A percentile compares a stretch with the other conserved stretches of the same genome.
Conservation (phyloP, 2,888 invertebrate genomes). For the Drosophila affinis region DNA sequence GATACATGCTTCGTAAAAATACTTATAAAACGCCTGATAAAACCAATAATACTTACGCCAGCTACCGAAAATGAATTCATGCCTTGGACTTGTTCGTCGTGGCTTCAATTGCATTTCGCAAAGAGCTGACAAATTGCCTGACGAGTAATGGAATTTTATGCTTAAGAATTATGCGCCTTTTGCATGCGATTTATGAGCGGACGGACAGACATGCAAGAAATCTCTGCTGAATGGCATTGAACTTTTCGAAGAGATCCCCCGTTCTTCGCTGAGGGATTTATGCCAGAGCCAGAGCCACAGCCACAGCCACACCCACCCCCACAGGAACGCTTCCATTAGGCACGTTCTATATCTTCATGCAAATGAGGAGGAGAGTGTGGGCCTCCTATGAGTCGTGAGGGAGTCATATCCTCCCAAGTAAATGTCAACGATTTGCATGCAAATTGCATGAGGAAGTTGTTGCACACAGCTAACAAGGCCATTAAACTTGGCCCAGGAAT, state of each 20-base stretch:
- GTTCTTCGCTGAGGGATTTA: constrained; percentile 21
- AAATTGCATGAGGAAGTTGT: constrained; percentile 74
- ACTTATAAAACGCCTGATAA: constrained; percentile 24
- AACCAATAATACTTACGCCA: constrained; percentile 42
- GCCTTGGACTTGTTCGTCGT: constrained; percentile 39
- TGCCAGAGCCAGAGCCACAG: constrained; percentile 17
- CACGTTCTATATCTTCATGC: constrained; percentile 20
- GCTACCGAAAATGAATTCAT: constrained; percentile 74
- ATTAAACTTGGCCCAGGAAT: constrained; percentile 54
- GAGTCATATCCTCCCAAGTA: constrained; percentile 57
- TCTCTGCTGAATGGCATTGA: constrained; percentile 62
- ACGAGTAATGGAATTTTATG: constrained; percentile 30
- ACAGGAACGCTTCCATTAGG: constrained; percentile 10
- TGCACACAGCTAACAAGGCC: constrained; percentile 61
- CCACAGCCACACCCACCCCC: not conserved
- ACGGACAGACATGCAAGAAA: constrained; percentile 49
- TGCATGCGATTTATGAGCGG: constrained; percentile 65
- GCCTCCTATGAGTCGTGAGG: constrained; percentile 63
- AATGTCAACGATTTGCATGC: constrained; percentile 75
- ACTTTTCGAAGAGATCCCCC: constrained; percentile 27
- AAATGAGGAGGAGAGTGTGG: constrained; percentile 58
- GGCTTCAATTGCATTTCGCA: constrained; percentile 65
- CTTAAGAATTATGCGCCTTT: constrained; percentile 55
- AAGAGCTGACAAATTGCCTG: constrained; percentile 65
- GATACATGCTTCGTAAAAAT: constrained; percentile 32